Percentiles rank a stretch among this genome's conserved stretches.
These are phyloP conservation scores for Rhinogobius similis DNA, from an alignment of 2,113 vertebrate genomes.

Conservation along the genomic window DNA sequence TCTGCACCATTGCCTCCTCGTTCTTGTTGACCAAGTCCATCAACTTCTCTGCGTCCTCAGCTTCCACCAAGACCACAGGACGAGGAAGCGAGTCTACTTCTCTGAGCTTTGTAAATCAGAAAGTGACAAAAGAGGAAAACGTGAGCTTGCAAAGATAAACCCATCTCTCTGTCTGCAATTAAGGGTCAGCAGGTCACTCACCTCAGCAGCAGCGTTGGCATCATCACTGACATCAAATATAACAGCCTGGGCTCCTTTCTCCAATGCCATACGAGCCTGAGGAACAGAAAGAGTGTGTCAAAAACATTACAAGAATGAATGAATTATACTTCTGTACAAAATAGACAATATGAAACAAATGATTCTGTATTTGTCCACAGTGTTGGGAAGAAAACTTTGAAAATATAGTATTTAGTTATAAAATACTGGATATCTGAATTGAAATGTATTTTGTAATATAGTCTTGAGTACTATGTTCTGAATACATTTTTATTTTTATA, in stretches of 20 bases:
- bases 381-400: no score
- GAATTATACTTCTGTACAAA: background rate
- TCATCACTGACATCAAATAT: conserved; percentile 96
- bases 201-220: conserved; percentile 86
- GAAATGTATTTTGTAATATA: no score
- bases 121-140: background rate
- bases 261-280: conserved; percentile 91
- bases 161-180: background rate
- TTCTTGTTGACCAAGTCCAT: conserved; percentile 98
- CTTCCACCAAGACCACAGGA: conserved; percentile 92
- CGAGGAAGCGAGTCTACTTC: conserved; percentile 82
- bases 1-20: conserved; percentile 89
- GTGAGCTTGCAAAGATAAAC: background rate
- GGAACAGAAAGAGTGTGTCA: background rate
- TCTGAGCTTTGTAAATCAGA: conserved; percentile 74
- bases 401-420: no score
- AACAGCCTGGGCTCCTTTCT: conserved; percentile 91
- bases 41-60: conserved; percentile 83
- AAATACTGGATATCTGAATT: no score
- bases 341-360: no score
- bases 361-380: no score
- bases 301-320: background rate
- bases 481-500: no score
- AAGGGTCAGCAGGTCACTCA: conserved; percentile 57
- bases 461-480: no score